Conservation (phyloP, 2,113 vertebrate species). For the Mobula birostris region DNA sequence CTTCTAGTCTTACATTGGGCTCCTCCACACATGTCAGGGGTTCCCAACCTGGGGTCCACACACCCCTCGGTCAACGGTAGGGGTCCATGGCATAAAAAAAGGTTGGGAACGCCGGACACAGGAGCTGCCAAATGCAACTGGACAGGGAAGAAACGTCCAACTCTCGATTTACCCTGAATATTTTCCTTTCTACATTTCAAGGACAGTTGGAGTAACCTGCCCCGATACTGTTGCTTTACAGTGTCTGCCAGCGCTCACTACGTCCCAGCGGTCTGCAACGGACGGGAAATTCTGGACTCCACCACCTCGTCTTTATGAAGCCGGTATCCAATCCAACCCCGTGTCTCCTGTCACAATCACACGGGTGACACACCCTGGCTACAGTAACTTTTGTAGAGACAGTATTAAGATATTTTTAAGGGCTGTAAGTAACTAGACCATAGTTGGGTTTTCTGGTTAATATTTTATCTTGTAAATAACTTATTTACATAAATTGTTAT, state of each 20-base stretch:
- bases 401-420: conserved; percentile 98
- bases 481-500: conserved; percentile 63
- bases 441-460: conserved; percentile 73
- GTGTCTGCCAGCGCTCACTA: conserved; percentile 80
- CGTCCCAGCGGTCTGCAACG: conserved; percentile 88
- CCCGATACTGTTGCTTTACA: conserved; percentile 54
- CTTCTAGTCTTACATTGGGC: no score
- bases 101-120: no score
- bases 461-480: conserved; percentile 78
- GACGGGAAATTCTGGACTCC: conserved; percentile 95
- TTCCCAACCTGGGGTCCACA: no score
- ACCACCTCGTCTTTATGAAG: conserved; percentile 94
- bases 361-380: conserved; percentile 60
- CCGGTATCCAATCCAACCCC: conserved; percentile 57
- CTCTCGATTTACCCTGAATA: background rate
- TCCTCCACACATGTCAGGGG: no score
- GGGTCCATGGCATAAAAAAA: no score
- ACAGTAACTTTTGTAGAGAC: conserved; percentile 80
- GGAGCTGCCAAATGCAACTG: background rate
- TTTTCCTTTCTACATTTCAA: conserved; percentile 14
- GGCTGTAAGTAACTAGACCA: conserved; percentile 86
- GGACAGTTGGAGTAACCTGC: background rate
- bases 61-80: no score
- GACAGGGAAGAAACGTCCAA: background rate
- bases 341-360: conserved; percentile 79